phyloP scores from a whole-genome alignment of 1,140 invertebrate species.

The Rhopalosiphum maidis region DNA sequence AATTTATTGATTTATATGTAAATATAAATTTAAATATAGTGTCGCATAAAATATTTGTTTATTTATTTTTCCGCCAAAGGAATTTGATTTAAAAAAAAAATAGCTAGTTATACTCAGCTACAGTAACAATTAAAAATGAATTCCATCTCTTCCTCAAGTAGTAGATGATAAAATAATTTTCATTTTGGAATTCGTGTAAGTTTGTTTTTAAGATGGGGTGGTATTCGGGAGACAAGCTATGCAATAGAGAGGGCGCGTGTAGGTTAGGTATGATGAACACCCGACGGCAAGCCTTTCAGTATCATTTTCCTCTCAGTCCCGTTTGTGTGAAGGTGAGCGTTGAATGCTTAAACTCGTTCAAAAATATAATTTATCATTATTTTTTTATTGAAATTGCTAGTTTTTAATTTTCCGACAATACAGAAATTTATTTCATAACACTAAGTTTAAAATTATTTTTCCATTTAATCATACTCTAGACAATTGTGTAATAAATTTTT shows the following conservation, averaged over 20 bases:
- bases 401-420: neutral
- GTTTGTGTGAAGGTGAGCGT: slow-evolving; percentile 26
- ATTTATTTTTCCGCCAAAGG: neutral
- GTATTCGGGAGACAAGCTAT: neutral
- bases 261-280: slow-evolving; percentile 39
- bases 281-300: slow-evolving; percentile 37
- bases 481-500: neutral
- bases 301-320: slow-evolving; percentile 18
- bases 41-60: neutral
- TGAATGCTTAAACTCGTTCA: neutral
- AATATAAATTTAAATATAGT: neutral
- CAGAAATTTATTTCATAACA: neutral
- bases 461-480: neutral
- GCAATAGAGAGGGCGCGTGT: slow-evolving; percentile 4
- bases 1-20: neutral
- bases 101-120: neutral
- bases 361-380: neutral
- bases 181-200: neutral
- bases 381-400: neutral
- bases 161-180: neutral
- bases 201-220: neutral
- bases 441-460: neutral
- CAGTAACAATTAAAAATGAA: neutral
- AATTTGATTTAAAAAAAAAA: neutral
- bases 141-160: neutral